Conservation (phyloP, 2,797 vertebrate genomes). For the Botia kubotai region DNA sequence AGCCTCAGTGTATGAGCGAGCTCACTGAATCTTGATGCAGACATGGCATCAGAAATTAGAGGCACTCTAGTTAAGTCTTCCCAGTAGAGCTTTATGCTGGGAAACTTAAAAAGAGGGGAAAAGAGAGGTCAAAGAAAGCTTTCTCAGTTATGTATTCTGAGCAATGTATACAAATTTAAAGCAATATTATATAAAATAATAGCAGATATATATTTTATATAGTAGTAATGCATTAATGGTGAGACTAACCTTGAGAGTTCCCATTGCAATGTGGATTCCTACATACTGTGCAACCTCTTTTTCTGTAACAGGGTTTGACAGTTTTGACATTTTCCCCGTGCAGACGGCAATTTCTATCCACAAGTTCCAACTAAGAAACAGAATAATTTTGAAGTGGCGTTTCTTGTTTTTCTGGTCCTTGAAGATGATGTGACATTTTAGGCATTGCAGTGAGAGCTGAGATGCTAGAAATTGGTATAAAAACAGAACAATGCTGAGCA, state of each 20-base stretch:
- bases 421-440: slow-evolving; percentile 86
- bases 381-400: slow-evolving; percentile 80
- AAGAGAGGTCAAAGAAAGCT: not conserved
- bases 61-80: slow-evolving; percentile 79
- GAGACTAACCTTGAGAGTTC: slow-evolving; percentile 81
- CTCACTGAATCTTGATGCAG: slow-evolving; percentile 72
- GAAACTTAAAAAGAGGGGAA: slow-evolving; percentile 71
- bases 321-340: slow-evolving; percentile 68
- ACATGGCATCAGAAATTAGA: slow-evolving; percentile 79
- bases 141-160: not conserved
- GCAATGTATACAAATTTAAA: not conserved
- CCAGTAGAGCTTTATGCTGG: slow-evolving; percentile 80
- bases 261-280: slow-evolving; percentile 84
- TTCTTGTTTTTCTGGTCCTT: slow-evolving; percentile 82
- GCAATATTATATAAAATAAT: not conserved
- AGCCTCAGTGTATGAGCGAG: slow-evolving; percentile 72
- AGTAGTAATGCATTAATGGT: not conserved
- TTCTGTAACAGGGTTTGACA: slow-evolving; percentile 63
- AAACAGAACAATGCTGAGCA: slow-evolving; percentile 24
- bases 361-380: slow-evolving; percentile 69
- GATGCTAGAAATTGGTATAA: slow-evolving; percentile 68
- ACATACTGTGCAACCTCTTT: slow-evolving; percentile 79
- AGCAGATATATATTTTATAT: too few species aligned
- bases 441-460: slow-evolving; percentile 80
- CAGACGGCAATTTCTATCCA: slow-evolving; percentile 76